phyloP scores from a whole-genome alignment of 2,888 invertebrate genomes.

The Hypena proboscidalis region DNA sequence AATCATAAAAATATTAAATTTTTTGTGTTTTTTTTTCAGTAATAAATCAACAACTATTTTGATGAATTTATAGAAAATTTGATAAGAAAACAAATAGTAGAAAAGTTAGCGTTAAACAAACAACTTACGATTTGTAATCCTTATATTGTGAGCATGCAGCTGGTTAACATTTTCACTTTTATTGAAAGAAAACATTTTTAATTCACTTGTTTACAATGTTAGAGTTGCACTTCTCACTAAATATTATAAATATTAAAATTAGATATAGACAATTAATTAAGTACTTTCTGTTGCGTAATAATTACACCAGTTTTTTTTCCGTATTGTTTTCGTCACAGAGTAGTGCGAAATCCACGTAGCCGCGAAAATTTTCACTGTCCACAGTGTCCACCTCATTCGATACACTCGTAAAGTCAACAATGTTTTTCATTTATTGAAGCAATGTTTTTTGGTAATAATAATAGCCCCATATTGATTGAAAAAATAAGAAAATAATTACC shows the following conservation, averaged over 20 bases:
- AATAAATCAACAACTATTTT: no score
- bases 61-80: no score
- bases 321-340: conserved; percentile 28
- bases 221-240: no score
- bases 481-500: conserved; percentile 65
- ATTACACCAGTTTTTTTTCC: conserved; percentile 25
- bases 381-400: no score
- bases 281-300: conserved; percentile 28
- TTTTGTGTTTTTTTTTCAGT: no score
- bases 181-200: conserved; percentile 66
- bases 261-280: conserved; percentile 16
- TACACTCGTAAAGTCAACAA: conserved; percentile 51
- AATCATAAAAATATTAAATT: no score
- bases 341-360: conserved; percentile 53
- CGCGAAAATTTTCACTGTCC: conserved; percentile 56
- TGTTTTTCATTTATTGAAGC: conserved; percentile 51
- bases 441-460: conserved; percentile 14
- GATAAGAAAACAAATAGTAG: no score
- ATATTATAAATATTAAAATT: no score
- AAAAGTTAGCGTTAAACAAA: no score
- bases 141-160: conserved; percentile 66
- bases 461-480: conserved; percentile 31
- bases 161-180: conserved; percentile 60
- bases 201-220: neutral
- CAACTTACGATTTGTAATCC: conserved; percentile 65